Percentiles rank a stretch among this genome's conserved stretches.
Evolutionary conservation across 2,113 vertebrate species (phyloP).

Genomic region (Oreochromis tanganicae): DNA sequence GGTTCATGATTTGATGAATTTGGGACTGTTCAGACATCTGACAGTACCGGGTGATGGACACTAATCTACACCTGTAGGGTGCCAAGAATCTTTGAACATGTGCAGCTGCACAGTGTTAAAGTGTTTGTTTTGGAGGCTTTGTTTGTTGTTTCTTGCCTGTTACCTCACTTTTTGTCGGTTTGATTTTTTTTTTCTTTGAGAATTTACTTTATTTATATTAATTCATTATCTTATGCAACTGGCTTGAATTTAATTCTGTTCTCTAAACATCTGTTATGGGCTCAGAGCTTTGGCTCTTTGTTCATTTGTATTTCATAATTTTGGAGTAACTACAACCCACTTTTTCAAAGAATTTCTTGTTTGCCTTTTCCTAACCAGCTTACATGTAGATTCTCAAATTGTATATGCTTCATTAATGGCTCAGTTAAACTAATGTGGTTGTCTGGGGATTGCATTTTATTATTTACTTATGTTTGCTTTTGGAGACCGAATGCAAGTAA

Average conservation of each 20-base stretch:
- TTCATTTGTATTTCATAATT: background rate
- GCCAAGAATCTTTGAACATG: background rate
- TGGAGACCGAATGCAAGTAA: fast-evolving
- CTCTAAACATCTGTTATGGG: background rate
- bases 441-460: background rate
- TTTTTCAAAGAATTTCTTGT: background rate
- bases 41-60: background rate
- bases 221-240: background rate
- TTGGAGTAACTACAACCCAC: background rate
- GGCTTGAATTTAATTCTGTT: background rate
- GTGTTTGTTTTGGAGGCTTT: background rate
- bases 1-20: background rate
- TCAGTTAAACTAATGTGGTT: background rate
- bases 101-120: background rate
- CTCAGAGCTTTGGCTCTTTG: background rate
- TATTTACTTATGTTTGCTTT: background rate
- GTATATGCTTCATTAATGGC: background rate
- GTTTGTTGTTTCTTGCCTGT: background rate
- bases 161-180: background rate
- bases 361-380: background rate
- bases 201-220: fast-evolving
- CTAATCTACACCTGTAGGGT: background rate
- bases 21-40: background rate
- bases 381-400: background rate
- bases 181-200: background rate